These are phyloP conservation scores for Tragulus kanchil DNA, from an alignment of 2,113 vertebrate genomes.

Conservation along the genomic window DNA sequence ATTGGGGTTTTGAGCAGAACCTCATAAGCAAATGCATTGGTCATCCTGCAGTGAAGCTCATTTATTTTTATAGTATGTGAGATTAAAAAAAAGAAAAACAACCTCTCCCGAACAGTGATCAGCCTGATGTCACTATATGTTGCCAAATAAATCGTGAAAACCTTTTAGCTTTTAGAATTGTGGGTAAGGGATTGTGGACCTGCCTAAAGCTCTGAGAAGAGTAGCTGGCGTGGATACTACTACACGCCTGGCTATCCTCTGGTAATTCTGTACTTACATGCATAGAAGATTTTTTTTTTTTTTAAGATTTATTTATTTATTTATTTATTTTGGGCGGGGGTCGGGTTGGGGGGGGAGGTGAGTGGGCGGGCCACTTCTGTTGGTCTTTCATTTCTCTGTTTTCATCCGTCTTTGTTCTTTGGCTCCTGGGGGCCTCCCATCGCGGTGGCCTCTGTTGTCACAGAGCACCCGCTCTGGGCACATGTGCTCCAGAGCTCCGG, in stretches of 20 bases:
- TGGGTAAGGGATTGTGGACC: background rate
- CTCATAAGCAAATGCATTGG: background rate
- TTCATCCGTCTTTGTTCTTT: too few relatives aligned
- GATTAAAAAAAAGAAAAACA: background rate
- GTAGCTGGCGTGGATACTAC: background rate
- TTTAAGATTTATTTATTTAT: too few relatives aligned
- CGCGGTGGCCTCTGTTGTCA: too few relatives aligned
- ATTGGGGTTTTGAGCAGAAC: background rate
- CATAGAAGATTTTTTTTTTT: too few relatives aligned
- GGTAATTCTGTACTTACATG: background rate
- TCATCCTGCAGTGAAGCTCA: background rate
- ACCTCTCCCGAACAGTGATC: background rate
- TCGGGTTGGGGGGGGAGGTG: too few relatives aligned
- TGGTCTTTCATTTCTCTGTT: too few relatives aligned
- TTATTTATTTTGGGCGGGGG: too few relatives aligned
- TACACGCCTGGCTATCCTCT: background rate
- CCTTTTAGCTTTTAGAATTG: background rate
- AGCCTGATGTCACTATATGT: background rate
- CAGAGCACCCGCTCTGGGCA: too few relatives aligned
- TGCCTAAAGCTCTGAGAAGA: background rate
- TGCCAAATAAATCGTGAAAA: constrained; percentile 1
- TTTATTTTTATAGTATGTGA: constrained; percentile 23
- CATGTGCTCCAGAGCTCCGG: too few relatives aligned
- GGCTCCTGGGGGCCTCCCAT: too few relatives aligned
- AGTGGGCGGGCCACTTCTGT: too few relatives aligned